A percentile compares a stretch with the other conserved stretches of the same genome.
Evolutionary conservation across 2,888 invertebrate genomes (phyloP).

Genomic region (Spodoptera exigua): DNA sequence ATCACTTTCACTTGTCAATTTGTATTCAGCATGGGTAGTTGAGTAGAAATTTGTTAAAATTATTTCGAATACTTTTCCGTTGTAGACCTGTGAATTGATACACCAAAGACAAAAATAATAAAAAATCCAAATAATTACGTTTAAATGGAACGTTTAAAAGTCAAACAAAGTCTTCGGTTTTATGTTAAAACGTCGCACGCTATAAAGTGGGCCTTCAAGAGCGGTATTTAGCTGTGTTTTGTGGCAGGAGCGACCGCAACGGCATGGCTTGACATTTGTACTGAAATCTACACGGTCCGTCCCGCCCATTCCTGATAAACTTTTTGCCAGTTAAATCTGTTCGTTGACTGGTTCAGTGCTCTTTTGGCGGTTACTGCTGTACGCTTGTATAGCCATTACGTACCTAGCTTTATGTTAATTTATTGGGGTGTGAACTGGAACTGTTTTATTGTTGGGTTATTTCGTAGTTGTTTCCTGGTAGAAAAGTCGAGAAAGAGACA

Average conservation of each 20-base stretch:
- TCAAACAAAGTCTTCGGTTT: conserved; percentile 38
- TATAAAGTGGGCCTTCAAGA: conserved; percentile 59
- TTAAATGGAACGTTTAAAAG: conserved; percentile 19
- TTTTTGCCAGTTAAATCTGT: conserved; percentile 67
- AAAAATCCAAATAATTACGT: conserved; percentile 1
- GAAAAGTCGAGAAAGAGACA: neutral
- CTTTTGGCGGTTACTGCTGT: conserved; percentile 59
- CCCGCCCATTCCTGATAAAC: conserved; percentile 72
- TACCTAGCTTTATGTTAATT: conserved; percentile 49
- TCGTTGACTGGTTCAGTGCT: conserved; percentile 58
- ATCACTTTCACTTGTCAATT: no score
- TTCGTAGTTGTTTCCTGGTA: neutral
- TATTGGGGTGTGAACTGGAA: conserved; percentile 33
- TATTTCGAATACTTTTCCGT: no score
- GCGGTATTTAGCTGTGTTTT: conserved; percentile 59
- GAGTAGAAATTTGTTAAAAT: no score
- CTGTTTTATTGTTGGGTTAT: conserved; percentile 9
- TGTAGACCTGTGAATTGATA: no score
- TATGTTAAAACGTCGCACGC: conserved; percentile 46
- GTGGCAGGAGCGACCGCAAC: conserved; percentile 62
- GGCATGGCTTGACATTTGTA: conserved; percentile 62
- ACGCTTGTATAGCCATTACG: conserved; percentile 47
- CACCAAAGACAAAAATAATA: neutral
- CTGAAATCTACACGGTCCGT: conserved; percentile 58
- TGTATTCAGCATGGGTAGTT: no score